A percentile compares a stretch with the other conserved stretches of the same genome.
Conservation (phyloP, 2,797 vertebrate species). For the Pangasius larnaudii region DNA sequence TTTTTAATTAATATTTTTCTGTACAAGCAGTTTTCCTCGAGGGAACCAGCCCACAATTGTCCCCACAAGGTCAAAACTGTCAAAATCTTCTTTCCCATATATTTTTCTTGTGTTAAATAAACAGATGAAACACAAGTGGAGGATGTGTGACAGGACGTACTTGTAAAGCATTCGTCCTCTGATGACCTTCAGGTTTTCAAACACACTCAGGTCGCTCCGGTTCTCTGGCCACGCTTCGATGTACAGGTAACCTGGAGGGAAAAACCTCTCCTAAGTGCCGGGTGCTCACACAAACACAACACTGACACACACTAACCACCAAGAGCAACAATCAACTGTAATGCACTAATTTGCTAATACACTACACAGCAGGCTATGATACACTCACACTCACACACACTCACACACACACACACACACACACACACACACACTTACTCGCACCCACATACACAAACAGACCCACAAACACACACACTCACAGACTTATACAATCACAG, state of each 20-base stretch:
- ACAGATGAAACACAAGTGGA: neutral
- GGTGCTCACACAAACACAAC: neutral
- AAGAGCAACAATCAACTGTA: neutral
- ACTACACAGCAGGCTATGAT: neutral
- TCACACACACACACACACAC: too few species aligned
- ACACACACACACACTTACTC: too few species aligned
- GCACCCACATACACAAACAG: too few species aligned
- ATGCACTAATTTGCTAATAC: neutral
- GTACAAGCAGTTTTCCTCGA: neutral
- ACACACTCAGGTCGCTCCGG: slow-evolving; percentile 80
- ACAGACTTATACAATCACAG: too few species aligned
- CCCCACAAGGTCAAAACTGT: neutral
- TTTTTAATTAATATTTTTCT: too few species aligned
- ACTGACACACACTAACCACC: neutral
- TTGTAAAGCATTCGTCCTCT: slow-evolving; percentile 89
- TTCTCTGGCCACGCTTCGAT: slow-evolving; percentile 87
- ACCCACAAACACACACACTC: too few species aligned
- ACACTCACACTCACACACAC: neutral
- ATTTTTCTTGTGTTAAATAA: neutral
- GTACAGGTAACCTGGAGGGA: slow-evolving; percentile 86
- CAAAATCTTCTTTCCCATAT: neutral
- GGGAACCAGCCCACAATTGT: neutral
- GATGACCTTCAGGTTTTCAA: slow-evolving; percentile 91
- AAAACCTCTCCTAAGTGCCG: neutral
- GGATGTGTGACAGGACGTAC: slow-evolving; percentile 70